Evolutionary conservation across 2,113 vertebrate species (phyloP).

Genomic region (Ictidomys tridecemlineatus): DNA sequence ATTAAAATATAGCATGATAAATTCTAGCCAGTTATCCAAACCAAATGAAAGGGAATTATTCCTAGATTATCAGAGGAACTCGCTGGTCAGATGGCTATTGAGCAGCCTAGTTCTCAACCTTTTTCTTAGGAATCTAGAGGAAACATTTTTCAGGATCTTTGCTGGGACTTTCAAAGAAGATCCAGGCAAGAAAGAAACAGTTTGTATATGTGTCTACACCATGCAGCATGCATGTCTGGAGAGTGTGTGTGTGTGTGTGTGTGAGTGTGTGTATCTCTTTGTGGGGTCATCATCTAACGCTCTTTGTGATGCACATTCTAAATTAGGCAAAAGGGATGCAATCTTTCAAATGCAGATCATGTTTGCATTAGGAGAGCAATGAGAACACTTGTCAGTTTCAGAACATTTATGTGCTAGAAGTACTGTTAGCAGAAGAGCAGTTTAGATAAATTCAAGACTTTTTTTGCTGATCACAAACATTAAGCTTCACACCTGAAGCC

Average conservation of each 20-base stretch:
- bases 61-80: slow-evolving; percentile 65
- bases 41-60: slow-evolving; percentile 78
- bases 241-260: not conserved
- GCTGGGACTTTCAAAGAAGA: slow-evolving; percentile 53
- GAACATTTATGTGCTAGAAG: slow-evolving; percentile 94
- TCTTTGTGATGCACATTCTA: slow-evolving; percentile 91
- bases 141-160: slow-evolving; percentile 54
- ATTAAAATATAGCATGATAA: slow-evolving; percentile 74
- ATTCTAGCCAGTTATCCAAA: slow-evolving; percentile 74
- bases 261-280: slow-evolving; percentile 66
- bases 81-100: slow-evolving; percentile 76
- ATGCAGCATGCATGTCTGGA: not conserved
- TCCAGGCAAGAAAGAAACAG: slow-evolving; percentile 41
- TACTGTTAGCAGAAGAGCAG: slow-evolving; percentile 94
- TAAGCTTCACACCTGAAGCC: slow-evolving; percentile 95
- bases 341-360: slow-evolving; percentile 94
- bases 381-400: slow-evolving; percentile 93
- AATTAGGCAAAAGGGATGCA: slow-evolving; percentile 90
- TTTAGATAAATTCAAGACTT: slow-evolving; percentile 95
- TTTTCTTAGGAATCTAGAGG: slow-evolving; percentile 74
- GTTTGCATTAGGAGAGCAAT: slow-evolving; percentile 93
- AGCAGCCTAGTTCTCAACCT: slow-evolving; percentile 70
- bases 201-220: not conserved
- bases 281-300: slow-evolving; percentile 90
- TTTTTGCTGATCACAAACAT: slow-evolving; percentile 94